Evolutionary conservation across 2,888 invertebrate species (phyloP).

Genomic region (Eupithecia inturbata): DNA sequence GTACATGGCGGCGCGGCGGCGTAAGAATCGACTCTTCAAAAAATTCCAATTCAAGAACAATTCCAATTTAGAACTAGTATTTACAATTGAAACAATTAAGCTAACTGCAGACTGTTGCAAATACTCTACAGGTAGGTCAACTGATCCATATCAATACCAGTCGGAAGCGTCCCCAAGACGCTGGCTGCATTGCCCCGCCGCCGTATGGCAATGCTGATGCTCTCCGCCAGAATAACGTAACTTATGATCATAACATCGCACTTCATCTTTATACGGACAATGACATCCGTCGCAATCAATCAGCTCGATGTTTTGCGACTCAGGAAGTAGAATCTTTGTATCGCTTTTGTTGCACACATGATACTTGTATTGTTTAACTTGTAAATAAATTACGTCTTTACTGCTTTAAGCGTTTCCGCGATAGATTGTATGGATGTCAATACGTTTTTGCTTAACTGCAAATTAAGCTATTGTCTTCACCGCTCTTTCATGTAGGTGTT

Average conservation of each 20-base stretch:
- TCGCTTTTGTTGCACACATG: constrained; percentile 5
- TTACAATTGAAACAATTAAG: no score
- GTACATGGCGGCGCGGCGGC: no score
- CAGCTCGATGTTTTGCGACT: not conserved
- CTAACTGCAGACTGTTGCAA: no score
- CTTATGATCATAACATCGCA: not conserved
- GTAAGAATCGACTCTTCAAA: no score
- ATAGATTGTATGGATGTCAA: constrained; percentile 3
- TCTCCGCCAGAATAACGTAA: no score
- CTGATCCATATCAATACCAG: no score
- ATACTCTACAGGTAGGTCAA: no score
- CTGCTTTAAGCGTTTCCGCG: constrained; percentile 19
- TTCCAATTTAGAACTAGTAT: no score
- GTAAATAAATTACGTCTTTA: constrained; percentile 4
- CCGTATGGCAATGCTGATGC: no score
- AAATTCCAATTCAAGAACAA: no score
- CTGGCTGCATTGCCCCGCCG: no score
- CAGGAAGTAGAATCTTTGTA: not conserved
- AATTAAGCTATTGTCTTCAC: constrained; percentile 6
- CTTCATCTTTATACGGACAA: not conserved
- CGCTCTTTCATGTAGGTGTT: not conserved
- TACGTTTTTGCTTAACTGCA: constrained; percentile 6
- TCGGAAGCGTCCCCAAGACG: no score
- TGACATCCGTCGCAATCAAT: not conserved
- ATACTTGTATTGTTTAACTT: constrained; percentile 5